These are phyloP conservation scores for Patella depressa DNA, from an alignment of 2,888 invertebrate species.

Conservation along the genomic window DNA sequence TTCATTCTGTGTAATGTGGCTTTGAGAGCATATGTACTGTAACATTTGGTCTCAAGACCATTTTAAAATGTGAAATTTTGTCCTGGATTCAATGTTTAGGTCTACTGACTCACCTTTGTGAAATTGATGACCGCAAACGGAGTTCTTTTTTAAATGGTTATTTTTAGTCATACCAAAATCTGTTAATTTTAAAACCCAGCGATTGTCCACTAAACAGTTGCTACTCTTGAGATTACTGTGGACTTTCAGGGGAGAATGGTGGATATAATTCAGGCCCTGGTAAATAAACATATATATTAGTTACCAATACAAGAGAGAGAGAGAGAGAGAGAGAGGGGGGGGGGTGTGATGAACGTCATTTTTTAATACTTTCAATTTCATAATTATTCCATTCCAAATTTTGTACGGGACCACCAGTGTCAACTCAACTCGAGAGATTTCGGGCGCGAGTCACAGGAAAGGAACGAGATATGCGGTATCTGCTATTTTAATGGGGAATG, in stretches of 20 bases:
- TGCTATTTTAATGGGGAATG: too few relatives aligned
- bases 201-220: slow-evolving; percentile 87
- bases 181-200: slow-evolving; percentile 87
- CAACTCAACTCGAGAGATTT: too few relatives aligned
- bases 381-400: too few relatives aligned
- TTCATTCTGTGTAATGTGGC: neutral
- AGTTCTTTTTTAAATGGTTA: neutral
- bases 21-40: neutral
- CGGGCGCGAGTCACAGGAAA: too few relatives aligned
- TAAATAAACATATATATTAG: neutral
- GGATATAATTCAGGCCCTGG: slow-evolving; percentile 45
- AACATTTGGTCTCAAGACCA: neutral
- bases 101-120: slow-evolving; percentile 17
- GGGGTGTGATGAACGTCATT: too few relatives aligned
- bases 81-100: neutral
- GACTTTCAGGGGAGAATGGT: slow-evolving; percentile 61
- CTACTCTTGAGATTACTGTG: slow-evolving; percentile 87
- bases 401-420: too few relatives aligned
- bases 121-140: slow-evolving; percentile 5
- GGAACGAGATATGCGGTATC: too few relatives aligned
- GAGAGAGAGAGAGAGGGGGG: too few relatives aligned
- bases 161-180: slow-evolving; percentile 80
- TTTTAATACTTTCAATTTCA: too few relatives aligned
- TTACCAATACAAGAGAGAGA: too few relatives aligned
- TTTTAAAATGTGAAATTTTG: neutral